Base-by-base conservation (phyloP, 2,113 vertebrate species). In the Chloroceryle aenea region DNA sequence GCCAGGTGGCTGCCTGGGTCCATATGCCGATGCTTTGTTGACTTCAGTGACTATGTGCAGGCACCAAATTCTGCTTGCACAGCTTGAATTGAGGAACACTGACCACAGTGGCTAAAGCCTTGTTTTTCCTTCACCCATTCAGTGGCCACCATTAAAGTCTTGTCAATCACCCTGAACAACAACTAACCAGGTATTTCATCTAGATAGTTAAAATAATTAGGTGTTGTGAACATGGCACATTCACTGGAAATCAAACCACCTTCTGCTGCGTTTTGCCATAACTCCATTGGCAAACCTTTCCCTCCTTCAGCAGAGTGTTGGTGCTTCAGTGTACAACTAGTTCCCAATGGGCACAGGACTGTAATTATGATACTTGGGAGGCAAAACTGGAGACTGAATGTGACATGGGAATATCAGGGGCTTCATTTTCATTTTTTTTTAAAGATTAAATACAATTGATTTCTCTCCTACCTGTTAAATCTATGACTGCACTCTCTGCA, bases 301-400 rank as follows among this genome's bases (percentile, higher is more conserved):
- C 78, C 36, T 94, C 38, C 73, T 66, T 82, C 36, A 40, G 52
- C 0, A 80, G 26, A 0, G 0, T 85, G 53, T 82, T 94, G 89
- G 45, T 85, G 69, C 71, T 95, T 89, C 62, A 78, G 1, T 23
- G 36, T 82, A 66, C 38, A 71, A 3, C 84, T 68, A 26, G 50
- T 85, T 96, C 96, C 91, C 87, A 79, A 58, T 50, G 85, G 93
- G 74, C 45, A 34, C 45, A 69, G 48, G 67, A 71, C 48, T 94
- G 84, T 96, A 96, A 91, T 96, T 95, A 94, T 66, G 20, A 6
- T 96, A 36, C 36, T 58, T 85, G 74, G 56, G 82, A 88, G 80
- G 72, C 0, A 0, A 81, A 89, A 87, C 68, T 0, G 0, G 52
- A 88, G 78, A 59, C 63, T 43, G 47, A 92, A 64, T 58, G 69